Evolutionary conservation across 2,888 invertebrate genomes (phyloP).

Genomic region (Brachyptera risi): DNA sequence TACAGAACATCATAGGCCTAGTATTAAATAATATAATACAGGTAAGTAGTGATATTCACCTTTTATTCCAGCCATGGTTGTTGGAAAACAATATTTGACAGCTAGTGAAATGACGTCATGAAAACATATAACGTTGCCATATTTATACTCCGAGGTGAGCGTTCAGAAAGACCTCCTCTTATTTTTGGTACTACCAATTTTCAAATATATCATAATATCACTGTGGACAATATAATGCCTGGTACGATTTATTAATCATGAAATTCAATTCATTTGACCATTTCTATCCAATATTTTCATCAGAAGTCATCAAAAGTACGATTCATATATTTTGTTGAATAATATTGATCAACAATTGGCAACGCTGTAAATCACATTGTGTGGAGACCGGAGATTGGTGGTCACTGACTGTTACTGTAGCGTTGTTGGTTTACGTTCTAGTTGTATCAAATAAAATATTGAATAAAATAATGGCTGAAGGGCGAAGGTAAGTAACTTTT

Average conservation of each 20-base stretch:
- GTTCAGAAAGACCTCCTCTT: background rate
- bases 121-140: background rate
- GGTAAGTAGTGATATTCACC: too few relatives aligned
- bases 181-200: background rate
- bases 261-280: too few relatives aligned
- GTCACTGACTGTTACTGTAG: background rate
- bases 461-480: slow-evolving; percentile 49
- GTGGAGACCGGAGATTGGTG: slow-evolving; percentile 30
- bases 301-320: too few relatives aligned
- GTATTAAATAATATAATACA: too few relatives aligned
- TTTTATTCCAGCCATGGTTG: slow-evolving; percentile 46
- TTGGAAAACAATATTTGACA: slow-evolving; percentile 20
- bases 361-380: slow-evolving; percentile 26
- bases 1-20: too few relatives aligned
- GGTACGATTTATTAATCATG: background rate
- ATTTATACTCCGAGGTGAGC: background rate
- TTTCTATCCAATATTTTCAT: too few relatives aligned
- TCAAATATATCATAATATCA: background rate
- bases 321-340: too few relatives aligned
- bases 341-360: too few relatives aligned
- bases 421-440: background rate
- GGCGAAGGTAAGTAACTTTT: slow-evolving; percentile 53
- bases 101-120: background rate
- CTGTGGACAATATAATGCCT: background rate
- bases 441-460: background rate